Evolutionary conservation across 2,888 invertebrate genomes (phyloP).

Genomic region (Thecocarcelia acutangulata): DNA sequence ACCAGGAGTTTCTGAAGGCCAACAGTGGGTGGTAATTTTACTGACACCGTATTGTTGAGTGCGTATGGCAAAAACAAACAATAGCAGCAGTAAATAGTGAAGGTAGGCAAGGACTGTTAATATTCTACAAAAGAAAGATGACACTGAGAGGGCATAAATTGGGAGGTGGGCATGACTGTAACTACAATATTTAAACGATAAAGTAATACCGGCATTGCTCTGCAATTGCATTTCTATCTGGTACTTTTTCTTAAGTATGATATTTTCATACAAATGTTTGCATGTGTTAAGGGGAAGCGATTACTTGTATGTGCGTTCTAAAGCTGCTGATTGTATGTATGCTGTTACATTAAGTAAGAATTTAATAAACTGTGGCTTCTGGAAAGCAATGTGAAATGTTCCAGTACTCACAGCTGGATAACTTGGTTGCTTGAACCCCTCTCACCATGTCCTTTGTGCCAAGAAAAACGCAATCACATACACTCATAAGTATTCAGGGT

Average conservation of each 20-base stretch:
- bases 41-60: constrained; percentile 46
- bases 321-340: no score
- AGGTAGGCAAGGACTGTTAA: constrained; percentile 41
- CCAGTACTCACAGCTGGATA: constrained; percentile 46
- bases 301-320: not conserved
- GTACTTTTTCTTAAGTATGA: not conserved
- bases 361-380: constrained; percentile 69
- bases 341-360: constrained; percentile 69
- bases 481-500: constrained; percentile 1
- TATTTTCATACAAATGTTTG: not conserved
- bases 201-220: not conserved
- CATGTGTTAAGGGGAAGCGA: not conserved
- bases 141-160: no score
- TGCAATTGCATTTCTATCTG: constrained; percentile 15
- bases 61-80: constrained; percentile 35
- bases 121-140: no score
- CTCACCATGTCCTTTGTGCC: constrained; percentile 46
- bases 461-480: not conserved
- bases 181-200: no score
- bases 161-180: no score
- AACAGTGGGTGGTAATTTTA: constrained; percentile 54
- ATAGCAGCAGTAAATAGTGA: constrained; percentile 41
- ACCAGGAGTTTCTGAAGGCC: constrained; percentile 16
- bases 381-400: constrained; percentile 8
- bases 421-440: constrained; percentile 36